A percentile compares a stretch with the other conserved stretches of the same genome.
Evolutionary conservation across 2,888 invertebrate species (phyloP).

Genomic region (Chymomyza fuscimana): DNA sequence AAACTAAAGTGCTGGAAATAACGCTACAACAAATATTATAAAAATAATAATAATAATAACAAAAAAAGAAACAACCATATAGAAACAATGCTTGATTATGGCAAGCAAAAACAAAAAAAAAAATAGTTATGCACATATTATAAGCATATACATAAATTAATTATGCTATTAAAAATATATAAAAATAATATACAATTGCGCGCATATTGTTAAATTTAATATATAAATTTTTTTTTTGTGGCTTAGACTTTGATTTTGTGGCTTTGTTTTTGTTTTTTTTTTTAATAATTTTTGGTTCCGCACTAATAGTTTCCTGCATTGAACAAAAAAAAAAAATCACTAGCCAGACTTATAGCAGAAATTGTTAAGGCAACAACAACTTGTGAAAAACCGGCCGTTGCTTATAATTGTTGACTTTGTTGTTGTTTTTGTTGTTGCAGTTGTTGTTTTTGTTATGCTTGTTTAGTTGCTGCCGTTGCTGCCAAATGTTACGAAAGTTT

Average conservation of each 20-base stretch:
- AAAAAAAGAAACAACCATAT: background rate
- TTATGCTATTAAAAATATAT: background rate
- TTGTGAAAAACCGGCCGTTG: slow-evolving; percentile 16
- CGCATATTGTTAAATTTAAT: background rate
- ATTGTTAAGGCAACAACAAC: slow-evolving; percentile 28
- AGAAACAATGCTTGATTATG: background rate
- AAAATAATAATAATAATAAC: background rate
- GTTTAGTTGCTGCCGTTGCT: slow-evolving; percentile 5
- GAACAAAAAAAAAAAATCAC: slow-evolving; percentile 18
- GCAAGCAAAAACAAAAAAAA: no score
- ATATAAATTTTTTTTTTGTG: slow-evolving; percentile 20
- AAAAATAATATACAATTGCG: background rate
- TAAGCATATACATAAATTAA: background rate
- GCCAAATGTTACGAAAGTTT: slow-evolving; percentile 24
- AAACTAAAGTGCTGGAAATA: slow-evolving; percentile 18
- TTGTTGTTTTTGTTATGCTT: background rate
- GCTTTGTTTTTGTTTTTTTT: slow-evolving; percentile 7
- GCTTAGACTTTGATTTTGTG: slow-evolving; percentile 12
- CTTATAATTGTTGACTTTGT: background rate
- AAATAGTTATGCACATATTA: no score
- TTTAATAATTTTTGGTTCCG: slow-evolving; percentile 41
- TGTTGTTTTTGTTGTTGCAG: slow-evolving; percentile 1
- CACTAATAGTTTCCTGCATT: slow-evolving; percentile 53
- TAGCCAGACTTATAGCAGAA: slow-evolving; percentile 20
- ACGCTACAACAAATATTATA: background rate